Evolutionary conservation across 2,888 invertebrate species (phyloP), one percentile per base, ranked within the genome.

Genomic region (Phaedon cochleariae): DNA sequence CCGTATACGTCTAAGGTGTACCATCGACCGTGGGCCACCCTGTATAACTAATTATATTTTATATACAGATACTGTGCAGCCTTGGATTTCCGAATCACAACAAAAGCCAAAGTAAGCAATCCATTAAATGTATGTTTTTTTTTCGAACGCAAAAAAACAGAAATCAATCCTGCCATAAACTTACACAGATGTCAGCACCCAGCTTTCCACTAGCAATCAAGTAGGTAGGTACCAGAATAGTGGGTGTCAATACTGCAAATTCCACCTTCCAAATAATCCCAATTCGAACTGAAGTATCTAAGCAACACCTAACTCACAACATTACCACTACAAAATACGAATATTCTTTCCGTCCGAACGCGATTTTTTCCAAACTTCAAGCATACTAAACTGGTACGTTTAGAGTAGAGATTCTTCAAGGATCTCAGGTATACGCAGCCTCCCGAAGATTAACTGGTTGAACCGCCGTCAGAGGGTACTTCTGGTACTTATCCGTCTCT

Each of bases 251-350:
- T 46, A 46, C n/a, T 51, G 57, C 60, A 57, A 46, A 57, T 60
- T n/a, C 10, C 34, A 34, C 34, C 12, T 41, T 41, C 41, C 41
- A 15, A 15, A n/a, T n/a, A n/a, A n/a, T n/a, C n/a, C n/a, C n/a
- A n/a, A n/a, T n/a, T n/a, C n/a, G n/a, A n/a, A n/a, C n/a, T n/a
- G n/a, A 54, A 67, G 67, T 68, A 65, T 62, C 68, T 62, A 64
- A 53, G 68, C 67, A 67, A 62, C 67, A 62, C 64, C 55, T 62
- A 61, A 68, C 68, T 68, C 62, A 68, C 68, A 68, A 68, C 68
- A 68, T 12, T n/a, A 34, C 34, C 29, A 55, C 59, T 57, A 52
- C 54, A 37, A 51, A 46, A 29, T 51, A 55, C 41, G 21, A 58
- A 6, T 46, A 29, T 48, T 17, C 26, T 48, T 31, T 12, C 62